These are phyloP conservation scores for Adelphocoris suturalis DNA, from an alignment of 2,888 invertebrate genomes.

Conservation along the genomic window DNA sequence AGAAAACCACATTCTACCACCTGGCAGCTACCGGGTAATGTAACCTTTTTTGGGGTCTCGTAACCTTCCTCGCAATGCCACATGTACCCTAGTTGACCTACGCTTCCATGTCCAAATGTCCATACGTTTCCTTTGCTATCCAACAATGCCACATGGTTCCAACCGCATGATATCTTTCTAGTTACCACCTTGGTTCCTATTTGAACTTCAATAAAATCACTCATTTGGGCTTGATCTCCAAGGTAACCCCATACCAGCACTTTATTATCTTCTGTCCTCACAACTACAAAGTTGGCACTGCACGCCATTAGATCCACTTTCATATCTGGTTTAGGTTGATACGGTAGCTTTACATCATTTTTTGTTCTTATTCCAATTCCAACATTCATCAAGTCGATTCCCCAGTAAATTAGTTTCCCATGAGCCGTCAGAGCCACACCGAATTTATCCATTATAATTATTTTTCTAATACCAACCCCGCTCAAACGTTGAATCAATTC, in stretches of 20 bases:
- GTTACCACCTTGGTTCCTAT: neutral
- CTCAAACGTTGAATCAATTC: neutral
- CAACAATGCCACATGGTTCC: conserved; percentile 6
- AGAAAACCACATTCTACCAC: neutral
- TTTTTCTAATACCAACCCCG: neutral
- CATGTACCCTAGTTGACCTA: conserved; percentile 33
- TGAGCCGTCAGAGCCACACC: neutral
- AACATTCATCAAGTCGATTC: neutral
- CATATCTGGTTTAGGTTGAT: neutral
- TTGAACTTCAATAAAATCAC: neutral
- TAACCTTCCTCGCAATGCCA: neutral
- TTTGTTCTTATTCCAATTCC: too few relatives aligned
- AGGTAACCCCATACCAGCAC: neutral
- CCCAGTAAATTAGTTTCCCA: neutral
- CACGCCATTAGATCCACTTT: neutral
- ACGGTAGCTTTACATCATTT: neutral
- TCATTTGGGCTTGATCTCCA: neutral
- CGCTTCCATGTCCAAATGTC: conserved; percentile 31
- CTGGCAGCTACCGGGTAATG: neutral
- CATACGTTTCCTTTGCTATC: neutral
- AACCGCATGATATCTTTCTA: neutral
- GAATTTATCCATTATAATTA: neutral
- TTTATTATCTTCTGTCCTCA: neutral
- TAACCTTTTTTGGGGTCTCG: conserved; percentile 10
- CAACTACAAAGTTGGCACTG: neutral